These are phyloP conservation scores for Chanos chanos DNA, from an alignment of 2,797 vertebrate genomes.

Conservation along the genomic window DNA sequence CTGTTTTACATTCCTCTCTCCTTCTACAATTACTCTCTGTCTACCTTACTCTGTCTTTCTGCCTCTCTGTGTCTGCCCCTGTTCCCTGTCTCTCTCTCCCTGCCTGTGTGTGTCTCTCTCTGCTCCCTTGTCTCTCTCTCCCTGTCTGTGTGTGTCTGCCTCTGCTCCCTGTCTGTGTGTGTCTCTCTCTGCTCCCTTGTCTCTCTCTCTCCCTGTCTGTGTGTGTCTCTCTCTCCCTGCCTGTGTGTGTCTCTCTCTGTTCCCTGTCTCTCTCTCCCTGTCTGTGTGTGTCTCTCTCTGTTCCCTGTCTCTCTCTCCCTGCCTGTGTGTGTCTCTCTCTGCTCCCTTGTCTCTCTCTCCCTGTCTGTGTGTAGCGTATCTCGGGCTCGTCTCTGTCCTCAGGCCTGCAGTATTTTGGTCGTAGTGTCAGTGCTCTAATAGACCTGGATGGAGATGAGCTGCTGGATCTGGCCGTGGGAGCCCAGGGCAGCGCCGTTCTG, in stretches of 20 bases:
- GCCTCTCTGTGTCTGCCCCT: background rate
- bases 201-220: background rate
- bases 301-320: background rate
- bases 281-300: background rate
- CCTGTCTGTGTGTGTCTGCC: background rate
- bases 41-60: background rate
- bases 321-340: background rate
- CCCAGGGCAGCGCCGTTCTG: slow-evolving; percentile 82
- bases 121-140: background rate
- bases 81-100: background rate
- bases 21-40: background rate
- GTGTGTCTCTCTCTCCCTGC: background rate
- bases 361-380: slow-evolving; percentile 71
- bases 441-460: slow-evolving; percentile 88
- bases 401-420: slow-evolving; percentile 84
- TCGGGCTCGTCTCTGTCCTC: slow-evolving; percentile 71
- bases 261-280: background rate
- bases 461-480: slow-evolving; percentile 87
- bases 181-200: background rate
- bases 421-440: slow-evolving; percentile 80
- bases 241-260: background rate
- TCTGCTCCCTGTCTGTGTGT: slow-evolving; percentile 5
- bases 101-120: background rate
- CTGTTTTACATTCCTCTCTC: background rate
- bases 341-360: background rate